These are phyloP conservation scores for Lophius americanus DNA, from an alignment of 2,797 vertebrate genomes.

Conservation along the genomic window DNA sequence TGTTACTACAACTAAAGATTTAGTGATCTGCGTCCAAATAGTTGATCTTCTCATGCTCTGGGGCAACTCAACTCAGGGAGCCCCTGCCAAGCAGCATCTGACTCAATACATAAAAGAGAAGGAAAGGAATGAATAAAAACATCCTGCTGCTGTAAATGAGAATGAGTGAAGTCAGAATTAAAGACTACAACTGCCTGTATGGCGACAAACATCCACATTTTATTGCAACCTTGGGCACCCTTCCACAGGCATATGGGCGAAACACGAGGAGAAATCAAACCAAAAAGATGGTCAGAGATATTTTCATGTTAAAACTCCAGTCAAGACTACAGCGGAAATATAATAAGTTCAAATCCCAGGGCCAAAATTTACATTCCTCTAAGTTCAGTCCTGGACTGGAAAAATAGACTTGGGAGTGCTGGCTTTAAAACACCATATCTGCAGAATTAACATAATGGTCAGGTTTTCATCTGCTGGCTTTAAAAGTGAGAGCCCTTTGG, in stretches of 20 bases:
- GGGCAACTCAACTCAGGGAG: not conserved
- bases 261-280: conserved; percentile 8
- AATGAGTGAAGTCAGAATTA: conserved; percentile 8
- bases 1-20: not conserved
- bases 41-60: not conserved
- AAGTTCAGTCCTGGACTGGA: conserved; percentile 41
- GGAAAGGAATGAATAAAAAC: too few relatives aligned
- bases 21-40: not conserved
- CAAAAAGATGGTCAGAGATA: conserved; percentile 12
- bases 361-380: conserved; percentile 53
- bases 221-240: too few relatives aligned
- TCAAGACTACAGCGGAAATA: conserved; percentile 37
- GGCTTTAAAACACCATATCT: conserved; percentile 61
- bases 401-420: conserved; percentile 61
- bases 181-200: not conserved
- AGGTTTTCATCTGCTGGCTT: conserved; percentile 69
- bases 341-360: conserved; percentile 53
- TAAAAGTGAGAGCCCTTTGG: conserved; percentile 63
- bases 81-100: not conserved
- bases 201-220: not conserved
- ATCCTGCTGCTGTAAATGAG: conserved; percentile 4
- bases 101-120: not conserved
- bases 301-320: conserved; percentile 28
- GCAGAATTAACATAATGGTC: conserved; percentile 75
- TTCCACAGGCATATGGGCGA: not conserved